phyloP scores from a whole-genome alignment of 2,888 invertebrate species.

The Cosmia pyralina region DNA sequence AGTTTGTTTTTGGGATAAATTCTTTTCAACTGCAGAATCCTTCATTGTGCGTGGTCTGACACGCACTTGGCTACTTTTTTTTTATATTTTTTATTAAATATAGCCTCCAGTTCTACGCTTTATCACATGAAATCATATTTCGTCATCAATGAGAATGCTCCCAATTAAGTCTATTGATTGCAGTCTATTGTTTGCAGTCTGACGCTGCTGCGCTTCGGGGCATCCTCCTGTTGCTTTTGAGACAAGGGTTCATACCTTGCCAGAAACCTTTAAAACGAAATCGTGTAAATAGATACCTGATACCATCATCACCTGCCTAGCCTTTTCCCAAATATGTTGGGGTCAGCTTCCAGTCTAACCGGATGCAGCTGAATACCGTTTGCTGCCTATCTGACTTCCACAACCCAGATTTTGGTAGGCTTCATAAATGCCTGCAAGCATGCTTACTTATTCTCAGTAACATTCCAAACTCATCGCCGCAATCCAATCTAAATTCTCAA shows the following conservation, averaged over 20 bases:
- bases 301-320: not conserved
- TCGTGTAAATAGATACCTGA: not conserved
- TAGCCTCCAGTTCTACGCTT: not conserved
- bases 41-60: too few species aligned
- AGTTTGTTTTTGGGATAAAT: too few species aligned
- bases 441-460: too few species aligned
- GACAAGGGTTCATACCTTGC: not conserved
- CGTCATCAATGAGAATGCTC: not conserved
- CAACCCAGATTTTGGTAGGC: not conserved
- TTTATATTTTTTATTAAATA: too few species aligned
- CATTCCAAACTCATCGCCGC: too few species aligned
- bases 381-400: not conserved
- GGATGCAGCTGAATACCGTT: not conserved
- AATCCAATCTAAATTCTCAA: slow-evolving; percentile 5
- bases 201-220: not conserved
- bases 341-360: not conserved
- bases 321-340: not conserved
- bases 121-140: not conserved
- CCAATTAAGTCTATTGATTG: not conserved
- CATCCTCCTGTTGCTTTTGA: not conserved
- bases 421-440: not conserved
- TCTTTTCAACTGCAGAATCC: too few species aligned
- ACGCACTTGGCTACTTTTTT: too few species aligned
- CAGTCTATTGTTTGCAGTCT: not conserved
- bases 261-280: not conserved